Evolutionary conservation across 35 echinoderm and acorn worm genomes (phyloP).

Genomic region (Ptychodera flava): DNA sequence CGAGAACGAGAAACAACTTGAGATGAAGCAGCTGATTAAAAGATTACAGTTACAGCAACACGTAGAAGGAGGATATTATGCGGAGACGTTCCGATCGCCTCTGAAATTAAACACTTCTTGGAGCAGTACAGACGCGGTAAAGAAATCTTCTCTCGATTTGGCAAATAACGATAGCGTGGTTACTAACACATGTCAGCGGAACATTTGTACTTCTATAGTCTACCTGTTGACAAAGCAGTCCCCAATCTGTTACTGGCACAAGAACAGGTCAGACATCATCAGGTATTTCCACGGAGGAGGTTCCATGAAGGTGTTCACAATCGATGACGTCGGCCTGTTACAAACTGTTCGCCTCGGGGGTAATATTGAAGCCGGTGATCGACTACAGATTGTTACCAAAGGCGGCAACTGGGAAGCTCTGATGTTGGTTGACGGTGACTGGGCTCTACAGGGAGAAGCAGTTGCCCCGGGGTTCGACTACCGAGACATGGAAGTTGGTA

Average conservation of each 20-base stretch:
- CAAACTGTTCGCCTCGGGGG: background rate
- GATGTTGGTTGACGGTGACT: too few species aligned
- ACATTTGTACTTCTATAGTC: background rate
- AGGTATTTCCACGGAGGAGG: background rate
- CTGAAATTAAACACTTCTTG: too few species aligned
- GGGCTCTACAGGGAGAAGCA: background rate
- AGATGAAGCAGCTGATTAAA: background rate
- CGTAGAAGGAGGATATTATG: background rate
- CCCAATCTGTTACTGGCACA: background rate
- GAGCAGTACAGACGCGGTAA: too few species aligned
- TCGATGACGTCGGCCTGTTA: background rate
- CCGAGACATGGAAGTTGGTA: background rate
- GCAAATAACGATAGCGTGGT: too few species aligned
- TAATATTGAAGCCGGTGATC: background rate
- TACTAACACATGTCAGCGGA: background rate
- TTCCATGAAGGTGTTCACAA: background rate
- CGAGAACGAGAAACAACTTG: background rate
- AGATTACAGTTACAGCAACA: background rate
- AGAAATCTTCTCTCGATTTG: too few species aligned
- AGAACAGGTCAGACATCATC: background rate
- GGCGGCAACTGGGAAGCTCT: background rate
- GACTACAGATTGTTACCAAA: background rate
- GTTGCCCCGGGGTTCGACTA: background rate
- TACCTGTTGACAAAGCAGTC: background rate
- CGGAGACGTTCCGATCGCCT: background rate